Base-by-base conservation (phyloP, 1,140 invertebrate species). In the Luehdorfia chinensis region DNA sequence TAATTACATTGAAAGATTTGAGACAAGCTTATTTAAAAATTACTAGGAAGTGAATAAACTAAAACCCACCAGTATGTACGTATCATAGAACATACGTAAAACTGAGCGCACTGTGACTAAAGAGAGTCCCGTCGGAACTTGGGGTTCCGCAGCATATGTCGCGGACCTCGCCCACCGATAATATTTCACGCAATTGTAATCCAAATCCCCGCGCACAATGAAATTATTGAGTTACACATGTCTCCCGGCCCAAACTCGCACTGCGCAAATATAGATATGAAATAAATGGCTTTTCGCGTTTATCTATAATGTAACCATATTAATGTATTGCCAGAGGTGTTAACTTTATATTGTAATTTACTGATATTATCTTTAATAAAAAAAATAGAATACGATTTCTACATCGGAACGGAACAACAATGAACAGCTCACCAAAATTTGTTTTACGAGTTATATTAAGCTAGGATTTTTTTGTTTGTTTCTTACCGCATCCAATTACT, bases 241-340 rank as follows among this genome's bases (percentile, higher is more conserved):
- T 72, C 65, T 57, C 55, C 45, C 56, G 46, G 54, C 32, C 50
- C 33, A 33, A n/a, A 45, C n/a, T n/a, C 44, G 47, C 55, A 55
- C 57, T 76, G 75, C 55, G 48, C 75, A 84, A 80, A 80, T 65
- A 84, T 32, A 80, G 79, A 84, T 80, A 84, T 64, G 68, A 64
- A 76, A 75, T 76, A 76, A 75, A 77, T 72, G 59, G 66, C 58
- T 64, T 58, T 51, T 49, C 21, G 54, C 66, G 57, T 71, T 83
- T 83, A 72, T 71, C 62, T 69, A 7, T 75, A 76, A 76, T 75
- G 72, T n/a, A n/a, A 66, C 62, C 52, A 59, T 53, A 69, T 61
- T 70, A 69, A 13, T 33, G 37, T 36, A 43, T 32, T 19, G 44
- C 27, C 48, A 39, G 60, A 66, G 55, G 66, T 64, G 66, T 66